These are phyloP conservation scores for Drosophila pseudotakahashii DNA, from an alignment of 2,888 invertebrate genomes.

Conservation along the genomic window DNA sequence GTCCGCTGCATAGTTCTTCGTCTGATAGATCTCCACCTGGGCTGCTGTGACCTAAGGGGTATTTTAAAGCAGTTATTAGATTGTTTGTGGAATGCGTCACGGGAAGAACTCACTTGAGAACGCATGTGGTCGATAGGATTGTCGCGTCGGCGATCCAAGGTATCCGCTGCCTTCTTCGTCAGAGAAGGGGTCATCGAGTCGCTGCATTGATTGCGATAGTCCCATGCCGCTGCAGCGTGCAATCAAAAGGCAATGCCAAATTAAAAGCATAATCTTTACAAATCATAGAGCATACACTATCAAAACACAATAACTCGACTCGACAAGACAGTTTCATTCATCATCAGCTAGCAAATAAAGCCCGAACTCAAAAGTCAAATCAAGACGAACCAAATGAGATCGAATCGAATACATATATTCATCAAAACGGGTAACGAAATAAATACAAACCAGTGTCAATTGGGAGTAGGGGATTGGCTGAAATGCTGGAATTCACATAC, in stretches of 20 bases:
- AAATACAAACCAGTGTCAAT: conserved; percentile 89
- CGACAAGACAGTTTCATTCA: conserved; percentile 35
- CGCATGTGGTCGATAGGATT: conserved; percentile 85
- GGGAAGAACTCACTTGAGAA: conserved; percentile 85
- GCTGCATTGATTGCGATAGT: conserved; percentile 85
- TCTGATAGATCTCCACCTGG: conserved; percentile 85
- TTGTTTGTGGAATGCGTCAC: not conserved
- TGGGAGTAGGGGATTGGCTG: conserved; percentile 97
- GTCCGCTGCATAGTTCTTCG: conserved; percentile 84
- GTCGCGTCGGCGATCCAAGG: conserved; percentile 85
- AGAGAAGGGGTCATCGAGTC: conserved; percentile 92
- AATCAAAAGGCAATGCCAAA: conserved; percentile 38
- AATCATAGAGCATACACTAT: conserved; percentile 33
- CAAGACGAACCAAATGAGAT: conserved; percentile 61
- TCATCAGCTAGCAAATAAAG: conserved; percentile 30
- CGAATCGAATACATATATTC: conserved; percentile 64
- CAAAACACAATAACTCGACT: conserved; percentile 39
- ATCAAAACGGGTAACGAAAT: conserved; percentile 75
- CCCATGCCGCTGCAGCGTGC: conserved; percentile 84
- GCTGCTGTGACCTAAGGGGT: conserved; percentile 84
- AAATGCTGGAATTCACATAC: conserved; percentile 94
- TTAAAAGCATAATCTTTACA: conserved; percentile 37
- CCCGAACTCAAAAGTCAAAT: conserved; percentile 42
- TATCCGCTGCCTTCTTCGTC: conserved; percentile 91
- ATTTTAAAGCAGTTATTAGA: not conserved